Evolutionary conservation across 2,113 vertebrate genomes (phyloP).

Genomic region (Microtus montanus): DNA sequence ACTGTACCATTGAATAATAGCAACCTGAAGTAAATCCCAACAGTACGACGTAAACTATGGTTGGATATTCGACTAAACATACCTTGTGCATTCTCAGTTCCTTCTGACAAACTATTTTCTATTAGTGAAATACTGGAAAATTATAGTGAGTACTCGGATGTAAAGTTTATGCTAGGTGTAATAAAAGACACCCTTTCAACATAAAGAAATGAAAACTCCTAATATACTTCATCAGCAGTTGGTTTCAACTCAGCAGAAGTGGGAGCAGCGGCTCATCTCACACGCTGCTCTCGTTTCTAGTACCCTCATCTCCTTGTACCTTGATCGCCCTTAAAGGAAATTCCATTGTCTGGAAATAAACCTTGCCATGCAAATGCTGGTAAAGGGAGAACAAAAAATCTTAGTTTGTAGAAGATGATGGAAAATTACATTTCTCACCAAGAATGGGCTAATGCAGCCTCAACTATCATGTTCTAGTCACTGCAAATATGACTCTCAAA

Average conservation of each 20-base stretch:
- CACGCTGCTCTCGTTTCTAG: slow-evolving; percentile 66
- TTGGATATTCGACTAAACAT: not conserved
- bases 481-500: no score
- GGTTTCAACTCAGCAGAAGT: not conserved
- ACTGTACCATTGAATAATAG: not conserved
- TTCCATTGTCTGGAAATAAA: not conserved
- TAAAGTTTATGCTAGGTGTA: not conserved
- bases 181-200: not conserved
- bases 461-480: not conserved
- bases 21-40: not conserved
- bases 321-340: slow-evolving; percentile 55
- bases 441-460: not conserved
- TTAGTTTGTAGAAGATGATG: not conserved
- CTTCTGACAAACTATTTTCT: not conserved
- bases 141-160: not conserved
- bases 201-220: not conserved
- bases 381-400: no score
- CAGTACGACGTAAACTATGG: not conserved
- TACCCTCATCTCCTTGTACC: slow-evolving; percentile 43
- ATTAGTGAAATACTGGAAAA: not conserved
- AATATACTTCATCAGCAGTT: not conserved
- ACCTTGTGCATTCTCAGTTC: not conserved
- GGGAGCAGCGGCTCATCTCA: slow-evolving; percentile 14
- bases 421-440: not conserved
- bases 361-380: not conserved